Base-by-base conservation (phyloP, 1,140 invertebrate species). In the Solenopsis invicta region DNA sequence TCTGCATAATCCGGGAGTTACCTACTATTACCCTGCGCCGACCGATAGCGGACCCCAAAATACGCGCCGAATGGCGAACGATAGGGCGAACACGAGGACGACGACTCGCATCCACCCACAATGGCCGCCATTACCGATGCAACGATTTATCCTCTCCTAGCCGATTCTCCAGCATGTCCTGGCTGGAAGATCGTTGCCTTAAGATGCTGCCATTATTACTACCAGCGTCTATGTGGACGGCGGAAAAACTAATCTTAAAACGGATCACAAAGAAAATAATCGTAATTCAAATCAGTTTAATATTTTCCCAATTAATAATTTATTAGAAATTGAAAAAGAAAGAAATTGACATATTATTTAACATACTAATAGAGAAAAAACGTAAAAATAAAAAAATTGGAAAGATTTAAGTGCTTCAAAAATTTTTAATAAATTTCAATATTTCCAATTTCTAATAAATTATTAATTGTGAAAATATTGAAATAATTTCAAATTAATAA, bases 1-100 rank as follows among this genome's bases (percentile, higher is more conserved):
- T 94, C 91, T 93, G 93, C 93, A 94, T 95, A 95, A 95, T 94
- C 94, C 90, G 91, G 90, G 91, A 93, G 88, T 90, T 90, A 88
- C 81, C 89, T 91, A 88, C 90, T 89, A 88, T 69, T 85, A 77
- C 85, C 87, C 91, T 86, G 89, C 89, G 88, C 91, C 86, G 85
- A 92, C 89, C 89, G 92, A 91, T 92, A 92, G 88, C 91, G 89
- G 84, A 61, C 74, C 77, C 84, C 91, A 84, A 92, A 88, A 91
- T 91, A 88, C 88, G 86, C 86, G 67, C 61, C 72, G 72, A 37
- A 72, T 85, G 34, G 78, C 75, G 62, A 66, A 77, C 59, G 76
- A 88, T 89, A 61, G 80, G 89, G 84, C 77, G 52, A 62, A 88
- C 80, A 86, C 88, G 87, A 82, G 82, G 61, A 56, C 89, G 66